Conservation (phyloP, 2,113 vertebrate genomes). For the Amphiprion ocellaris region DNA sequence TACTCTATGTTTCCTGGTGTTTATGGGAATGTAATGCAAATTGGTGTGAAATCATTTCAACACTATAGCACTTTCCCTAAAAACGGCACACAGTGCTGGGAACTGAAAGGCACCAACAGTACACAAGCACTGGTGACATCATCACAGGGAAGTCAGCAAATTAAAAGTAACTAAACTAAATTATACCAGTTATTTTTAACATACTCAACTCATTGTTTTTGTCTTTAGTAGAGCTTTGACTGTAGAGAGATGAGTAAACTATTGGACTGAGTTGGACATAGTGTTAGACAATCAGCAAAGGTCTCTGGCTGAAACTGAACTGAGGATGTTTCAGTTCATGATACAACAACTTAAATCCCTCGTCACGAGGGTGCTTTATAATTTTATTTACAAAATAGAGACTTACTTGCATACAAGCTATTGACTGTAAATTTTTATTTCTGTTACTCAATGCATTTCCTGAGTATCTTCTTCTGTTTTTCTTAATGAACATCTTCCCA, state of each 20-base stretch:
- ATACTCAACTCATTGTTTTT: neutral
- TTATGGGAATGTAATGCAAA: neutral
- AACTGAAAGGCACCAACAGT: constrained; percentile 5
- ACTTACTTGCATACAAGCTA: neutral
- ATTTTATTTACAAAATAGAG: no score
- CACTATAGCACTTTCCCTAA: constrained; percentile 10
- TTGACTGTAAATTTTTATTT: constrained; percentile 8
- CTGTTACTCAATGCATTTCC: neutral
- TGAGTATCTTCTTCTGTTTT: neutral
- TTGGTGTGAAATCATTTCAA: neutral
- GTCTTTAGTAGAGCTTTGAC: constrained; percentile 6
- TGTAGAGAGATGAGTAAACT: neutral
- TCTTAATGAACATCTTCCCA: neutral
- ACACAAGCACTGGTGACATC: neutral
- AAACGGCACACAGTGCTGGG: constrained; percentile 6
- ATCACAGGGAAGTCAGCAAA: no score
- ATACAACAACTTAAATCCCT: neutral
- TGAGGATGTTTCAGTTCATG: neutral
- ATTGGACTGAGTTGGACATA: no score
- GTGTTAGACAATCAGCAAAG: no score
- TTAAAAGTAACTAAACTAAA: neutral
- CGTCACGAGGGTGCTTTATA: no score
- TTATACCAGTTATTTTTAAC: neutral
- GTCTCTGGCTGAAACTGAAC: neutral
- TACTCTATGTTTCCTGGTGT: neutral